Base-by-base conservation (phyloP, 2,797 vertebrate species). In the Neopelma chrysocephalum region DNA sequence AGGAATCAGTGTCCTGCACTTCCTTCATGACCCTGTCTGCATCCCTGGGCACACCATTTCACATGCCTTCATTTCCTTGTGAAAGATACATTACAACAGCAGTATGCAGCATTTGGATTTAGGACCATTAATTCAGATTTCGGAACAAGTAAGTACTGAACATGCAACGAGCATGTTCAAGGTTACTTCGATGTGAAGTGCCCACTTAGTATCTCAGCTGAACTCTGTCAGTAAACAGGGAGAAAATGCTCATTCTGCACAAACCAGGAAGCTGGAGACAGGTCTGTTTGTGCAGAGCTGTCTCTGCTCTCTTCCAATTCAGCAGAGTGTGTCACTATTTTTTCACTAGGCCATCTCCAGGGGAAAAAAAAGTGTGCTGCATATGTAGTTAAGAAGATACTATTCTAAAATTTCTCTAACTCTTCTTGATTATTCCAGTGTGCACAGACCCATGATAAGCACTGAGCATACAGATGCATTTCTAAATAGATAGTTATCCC, bases 1-100 rank as follows among this genome's bases (percentile, higher is more conserved):
- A 93, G 79, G 76, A 96, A 87, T 89, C 64, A 78, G 94, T 95
- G 84, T 92, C 79, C 42, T 95, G 71, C 72, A 82, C 89, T 94
- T 94, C 90, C 87, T 94, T 83, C 77, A 57, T 68, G 88, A 95
- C 69, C 89, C 90, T 84, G 60, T 77, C 90, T 91, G 89, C 72
- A 45, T 93, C 93, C 65, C 65, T 95, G 87, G 69, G 61, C 65
- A 54, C 79, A 87, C 32, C 82, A 78, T 19, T 85, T 93, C 13
- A 92, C 57, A 82, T 79, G 60, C 45, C 57, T 92, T 93, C 48
- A 70, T 81, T 94, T 95, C 75, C 83, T 92, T 80, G 27, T 11
- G 47, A 76, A 61, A 85, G 42, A 85, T 62, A 53, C 29, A 57
- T 85, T 75, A 65, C 31, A 69, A 60, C 29, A 91, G 61, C 82